Base-by-base conservation (phyloP, 2,797 vertebrate genomes). In the Molothrus ater region DNA sequence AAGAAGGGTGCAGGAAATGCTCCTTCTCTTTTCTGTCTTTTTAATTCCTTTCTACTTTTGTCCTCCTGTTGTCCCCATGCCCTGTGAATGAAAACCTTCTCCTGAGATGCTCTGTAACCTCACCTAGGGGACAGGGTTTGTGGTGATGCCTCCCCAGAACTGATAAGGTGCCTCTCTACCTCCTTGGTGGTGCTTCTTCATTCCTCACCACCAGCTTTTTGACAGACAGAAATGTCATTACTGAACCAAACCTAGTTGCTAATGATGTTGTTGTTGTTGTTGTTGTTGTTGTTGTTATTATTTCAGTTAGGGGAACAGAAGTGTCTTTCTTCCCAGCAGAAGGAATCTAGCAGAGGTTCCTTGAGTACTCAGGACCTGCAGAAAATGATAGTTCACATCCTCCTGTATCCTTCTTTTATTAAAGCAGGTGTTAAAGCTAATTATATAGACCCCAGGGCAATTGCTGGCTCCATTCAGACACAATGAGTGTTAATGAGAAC, bases 201-300 rank as follows among this genome's bases (percentile, higher is more conserved):
- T 32, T 19, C 45, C 50, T 80, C 66, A 36, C 63, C 40, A 4
- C 14, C n/a, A n/a, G 22, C 29, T 74, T 71, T 60, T 32, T 20
- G 36, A 24, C 4, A 42, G 36, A 20, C 9, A 25, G 13, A 48
- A 32, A 29, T n/a, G 34, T 59, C 34, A 40, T 51, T 18, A 7
- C 38, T 40, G 40, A 4, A 20, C 22, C 34, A 42, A 61, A 59
- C 9, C 19, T 40, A 2, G 18, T 9, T 17, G 24, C 29, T 84
- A 26, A 38, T 25, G 1, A 3, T 45, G 2, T 28, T 24, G 0
- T 20, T 72, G 0, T 16, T 47, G 0, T 6, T 56, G 0, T 6
- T 16, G 0, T 54, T n/a, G 1, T 4, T 18, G 2, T 9, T 26
- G 11, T 7, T 26, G 50, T 13, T 38, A 1, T 6, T 56, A 2